Evolutionary conservation across 2,113 vertebrate genomes (phyloP).

Genomic region (Notarius quadriscutis): DNA sequence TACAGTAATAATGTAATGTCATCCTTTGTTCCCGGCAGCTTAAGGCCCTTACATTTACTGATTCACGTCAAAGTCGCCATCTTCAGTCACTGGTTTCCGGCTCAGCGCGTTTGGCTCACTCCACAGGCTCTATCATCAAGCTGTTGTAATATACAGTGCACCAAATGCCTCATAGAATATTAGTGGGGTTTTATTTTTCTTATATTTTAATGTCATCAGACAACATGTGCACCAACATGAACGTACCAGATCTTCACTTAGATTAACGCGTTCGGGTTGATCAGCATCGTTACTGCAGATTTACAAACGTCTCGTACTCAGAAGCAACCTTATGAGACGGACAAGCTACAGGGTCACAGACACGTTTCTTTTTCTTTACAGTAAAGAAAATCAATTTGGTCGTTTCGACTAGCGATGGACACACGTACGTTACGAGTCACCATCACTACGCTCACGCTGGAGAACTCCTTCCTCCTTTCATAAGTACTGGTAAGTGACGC

Average conservation of each 20-base stretch:
- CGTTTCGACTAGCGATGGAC: too few relatives aligned
- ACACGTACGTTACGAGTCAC: too few relatives aligned
- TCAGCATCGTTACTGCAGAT: not conserved
- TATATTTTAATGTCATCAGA: not conserved
- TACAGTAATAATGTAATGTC: not conserved
- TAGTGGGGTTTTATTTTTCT: not conserved
- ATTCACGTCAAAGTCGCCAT: not conserved
- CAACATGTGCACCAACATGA: not conserved
- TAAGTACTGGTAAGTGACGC: not conserved
- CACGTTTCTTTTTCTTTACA: not conserved
- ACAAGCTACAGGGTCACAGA: not conserved
- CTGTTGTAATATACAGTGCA: not conserved
- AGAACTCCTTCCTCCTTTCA: not conserved
- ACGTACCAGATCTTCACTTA: not conserved
- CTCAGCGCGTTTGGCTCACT: not conserved
- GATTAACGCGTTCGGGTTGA: not conserved
- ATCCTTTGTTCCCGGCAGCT: not conserved
- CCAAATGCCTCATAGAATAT: not conserved
- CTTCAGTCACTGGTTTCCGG: not conserved
- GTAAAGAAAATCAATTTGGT: too few relatives aligned
- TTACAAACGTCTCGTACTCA: not conserved
- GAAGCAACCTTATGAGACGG: not conserved
- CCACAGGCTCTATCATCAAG: not conserved
- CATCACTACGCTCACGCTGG: not conserved
- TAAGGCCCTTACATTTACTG: not conserved